These are phyloP conservation scores for Nansenia antarctica DNA, from an alignment of 2,113 vertebrate genomes.

Conservation along the genomic window DNA sequence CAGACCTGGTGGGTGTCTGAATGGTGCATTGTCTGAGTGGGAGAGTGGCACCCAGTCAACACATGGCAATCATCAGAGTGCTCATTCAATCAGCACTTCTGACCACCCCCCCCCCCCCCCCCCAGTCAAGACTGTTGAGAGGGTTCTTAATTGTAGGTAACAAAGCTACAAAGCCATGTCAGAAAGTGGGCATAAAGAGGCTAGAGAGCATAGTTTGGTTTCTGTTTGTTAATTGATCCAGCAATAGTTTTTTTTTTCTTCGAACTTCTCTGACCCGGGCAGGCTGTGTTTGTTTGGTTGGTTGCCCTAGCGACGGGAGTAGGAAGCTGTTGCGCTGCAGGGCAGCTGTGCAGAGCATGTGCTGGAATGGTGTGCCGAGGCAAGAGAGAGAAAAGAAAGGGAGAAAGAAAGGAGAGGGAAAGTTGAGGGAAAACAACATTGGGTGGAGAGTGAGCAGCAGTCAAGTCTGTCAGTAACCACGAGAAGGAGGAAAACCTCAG, in stretches of 20 bases:
- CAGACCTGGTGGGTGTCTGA: neutral
- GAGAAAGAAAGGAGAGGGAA: neutral
- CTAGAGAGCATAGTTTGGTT: neutral
- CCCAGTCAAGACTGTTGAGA: too few species aligned
- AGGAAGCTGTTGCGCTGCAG: slow-evolving; percentile 28
- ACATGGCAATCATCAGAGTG: neutral
- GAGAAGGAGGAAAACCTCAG: neutral
- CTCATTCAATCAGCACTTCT: neutral
- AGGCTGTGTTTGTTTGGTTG: slow-evolving; percentile 49
- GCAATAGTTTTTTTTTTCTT: slow-evolving; percentile 11
- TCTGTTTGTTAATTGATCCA: neutral
- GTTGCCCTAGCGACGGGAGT: slow-evolving; percentile 35
- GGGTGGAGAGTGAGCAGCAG: neutral
- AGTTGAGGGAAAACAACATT: neutral
- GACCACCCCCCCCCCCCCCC: too few species aligned
- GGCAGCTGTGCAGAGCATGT: slow-evolving; percentile 9
- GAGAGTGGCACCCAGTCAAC: neutral
- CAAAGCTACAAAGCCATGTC: too few species aligned
- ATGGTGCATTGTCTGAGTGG: neutral
- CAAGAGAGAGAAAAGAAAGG: neutral
- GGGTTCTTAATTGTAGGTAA: neutral
- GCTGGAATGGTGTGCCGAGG: neutral
- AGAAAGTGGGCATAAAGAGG: neutral
- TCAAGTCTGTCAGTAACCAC: neutral
- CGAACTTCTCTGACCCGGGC: slow-evolving; percentile 19